These are phyloP conservation scores for Zonotrichia albicollis DNA, from an alignment of 2,797 vertebrate species.

Conservation along the genomic window DNA sequence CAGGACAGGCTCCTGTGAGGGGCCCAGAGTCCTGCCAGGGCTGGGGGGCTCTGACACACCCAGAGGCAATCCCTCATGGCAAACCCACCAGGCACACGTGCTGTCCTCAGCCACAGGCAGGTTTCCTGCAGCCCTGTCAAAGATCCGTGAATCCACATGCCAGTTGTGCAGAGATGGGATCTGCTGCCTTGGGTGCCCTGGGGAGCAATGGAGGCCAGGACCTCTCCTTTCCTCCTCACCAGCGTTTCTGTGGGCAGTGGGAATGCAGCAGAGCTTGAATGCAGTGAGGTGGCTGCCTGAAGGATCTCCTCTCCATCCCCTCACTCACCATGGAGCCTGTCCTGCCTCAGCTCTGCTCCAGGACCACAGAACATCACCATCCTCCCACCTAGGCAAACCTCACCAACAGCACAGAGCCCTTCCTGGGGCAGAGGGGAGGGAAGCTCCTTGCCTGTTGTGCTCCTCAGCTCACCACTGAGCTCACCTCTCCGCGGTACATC, in stretches of 20 bases:
- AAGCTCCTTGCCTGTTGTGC: not conserved
- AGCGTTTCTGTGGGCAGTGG: not conserved
- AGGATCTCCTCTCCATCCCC: not conserved
- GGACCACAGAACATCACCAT: not conserved
- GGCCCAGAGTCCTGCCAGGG: not conserved
- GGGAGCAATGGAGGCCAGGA: not conserved
- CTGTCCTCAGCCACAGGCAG: not conserved
- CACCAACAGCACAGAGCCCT: not conserved
- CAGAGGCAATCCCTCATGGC: not conserved
- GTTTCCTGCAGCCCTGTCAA: not conserved
- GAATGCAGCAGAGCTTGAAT: not conserved
- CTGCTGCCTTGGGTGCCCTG: not conserved
- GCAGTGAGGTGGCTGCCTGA: not conserved
- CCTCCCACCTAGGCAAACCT: not conserved
- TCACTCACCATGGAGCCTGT: not conserved
- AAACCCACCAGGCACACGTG: not conserved
- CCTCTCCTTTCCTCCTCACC: not conserved
- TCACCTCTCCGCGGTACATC: not conserved
- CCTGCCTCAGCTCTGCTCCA: not conserved
- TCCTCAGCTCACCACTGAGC: not conserved
- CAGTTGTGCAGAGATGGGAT: not conserved
- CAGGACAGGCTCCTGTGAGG: not conserved
- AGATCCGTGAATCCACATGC: not conserved
- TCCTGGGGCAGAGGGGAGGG: not conserved
- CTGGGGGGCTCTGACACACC: not conserved